phyloP scores from a whole-genome alignment of 2,888 invertebrate species.

The Griposia aprilina region DNA sequence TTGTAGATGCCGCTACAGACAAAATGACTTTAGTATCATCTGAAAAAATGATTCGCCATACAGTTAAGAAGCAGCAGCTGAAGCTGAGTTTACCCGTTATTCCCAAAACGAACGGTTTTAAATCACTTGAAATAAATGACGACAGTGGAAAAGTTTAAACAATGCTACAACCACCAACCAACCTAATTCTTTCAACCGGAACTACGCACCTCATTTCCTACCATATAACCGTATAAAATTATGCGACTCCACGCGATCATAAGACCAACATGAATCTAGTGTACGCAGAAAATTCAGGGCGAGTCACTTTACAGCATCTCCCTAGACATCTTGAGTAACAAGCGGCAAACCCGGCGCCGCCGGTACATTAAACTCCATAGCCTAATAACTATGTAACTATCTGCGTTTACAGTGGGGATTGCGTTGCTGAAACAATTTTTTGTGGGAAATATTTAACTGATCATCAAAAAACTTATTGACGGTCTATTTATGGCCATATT shows the following conservation, averaged over 20 bases:
- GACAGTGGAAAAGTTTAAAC: no score
- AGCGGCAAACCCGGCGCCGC: conserved; percentile 49
- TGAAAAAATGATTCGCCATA: neutral
- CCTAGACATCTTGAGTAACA: conserved; percentile 63
- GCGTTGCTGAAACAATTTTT: neutral
- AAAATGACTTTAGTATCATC: neutral
- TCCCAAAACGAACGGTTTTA: neutral
- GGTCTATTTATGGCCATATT: no score
- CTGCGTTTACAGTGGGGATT: neutral
- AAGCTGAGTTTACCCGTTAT: neutral
- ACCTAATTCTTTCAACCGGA: conserved; percentile 4
- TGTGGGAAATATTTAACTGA: no score
- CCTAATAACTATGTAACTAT: conserved; percentile 22
- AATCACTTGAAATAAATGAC: neutral
- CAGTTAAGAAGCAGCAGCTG: neutral
- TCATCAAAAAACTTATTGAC: no score
- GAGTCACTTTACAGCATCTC: conserved; percentile 60
- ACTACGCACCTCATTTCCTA: conserved; percentile 15
- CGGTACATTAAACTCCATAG: conserved; percentile 46
- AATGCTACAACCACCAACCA: neutral
- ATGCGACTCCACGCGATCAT: conserved; percentile 58
- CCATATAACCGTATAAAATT: conserved; percentile 30
- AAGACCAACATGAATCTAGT: conserved; percentile 45
- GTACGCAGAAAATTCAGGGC: conserved; percentile 45
- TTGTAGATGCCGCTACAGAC: no score